These are phyloP conservation scores for Serripes groenlandicus DNA, from an alignment of 2,888 invertebrate species.

Conservation along the genomic window DNA sequence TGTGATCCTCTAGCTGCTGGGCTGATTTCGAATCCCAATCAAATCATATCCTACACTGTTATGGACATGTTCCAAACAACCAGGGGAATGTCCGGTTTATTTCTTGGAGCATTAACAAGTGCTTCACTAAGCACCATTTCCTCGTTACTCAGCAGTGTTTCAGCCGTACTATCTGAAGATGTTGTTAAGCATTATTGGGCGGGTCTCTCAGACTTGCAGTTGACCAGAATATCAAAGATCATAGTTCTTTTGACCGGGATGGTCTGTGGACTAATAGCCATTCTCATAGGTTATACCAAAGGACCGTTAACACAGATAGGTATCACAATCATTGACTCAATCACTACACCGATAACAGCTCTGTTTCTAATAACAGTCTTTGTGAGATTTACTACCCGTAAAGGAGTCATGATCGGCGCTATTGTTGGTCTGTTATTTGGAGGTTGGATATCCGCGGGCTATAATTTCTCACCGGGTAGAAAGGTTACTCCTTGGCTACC, in stretches of 20 bases:
- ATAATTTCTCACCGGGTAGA: conserved; percentile 63
- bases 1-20: conserved; percentile 53
- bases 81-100: conserved; percentile 41
- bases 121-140: conserved; percentile 52
- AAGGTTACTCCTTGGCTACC: conserved; percentile 66
- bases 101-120: conserved; percentile 40
- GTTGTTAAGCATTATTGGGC: conserved; percentile 15
- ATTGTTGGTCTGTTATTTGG: conserved; percentile 52
- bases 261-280: conserved; percentile 36
- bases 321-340: conserved; percentile 37
- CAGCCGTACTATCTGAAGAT: conserved; percentile 45
- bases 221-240: conserved; percentile 34
- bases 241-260: conserved; percentile 42
- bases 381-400: conserved; percentile 34
- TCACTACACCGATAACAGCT: conserved; percentile 37
- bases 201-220: conserved; percentile 15
- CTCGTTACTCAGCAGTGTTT: conserved; percentile 45
- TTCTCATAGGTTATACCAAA: conserved; percentile 44
- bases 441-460: conserved; percentile 66
- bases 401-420: conserved; percentile 68
- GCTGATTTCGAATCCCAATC: conserved; percentile 51
- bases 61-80: conserved; percentile 43
- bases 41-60: conserved; percentile 41
- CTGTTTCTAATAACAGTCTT: conserved; percentile 54
- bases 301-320: conserved; percentile 56